Base-by-base conservation (phyloP, 2,113 vertebrate genomes). In the Rhinopithecus roxellana region DNA sequence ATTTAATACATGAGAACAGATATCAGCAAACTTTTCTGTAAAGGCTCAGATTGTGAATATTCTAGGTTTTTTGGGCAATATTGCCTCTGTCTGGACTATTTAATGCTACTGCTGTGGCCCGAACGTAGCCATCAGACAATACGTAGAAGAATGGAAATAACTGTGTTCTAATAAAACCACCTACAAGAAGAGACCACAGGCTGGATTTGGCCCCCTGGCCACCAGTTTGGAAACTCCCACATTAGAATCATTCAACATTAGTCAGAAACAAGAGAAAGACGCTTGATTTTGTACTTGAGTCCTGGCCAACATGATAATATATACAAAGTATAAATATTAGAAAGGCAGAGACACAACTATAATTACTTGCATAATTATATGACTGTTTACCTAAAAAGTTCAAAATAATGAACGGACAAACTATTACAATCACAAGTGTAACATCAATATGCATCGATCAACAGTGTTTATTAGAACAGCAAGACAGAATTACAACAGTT, bases 61-160 rank as follows among this genome's bases (percentile, higher is more conserved):
- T 25, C 18, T 2, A 67, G 55, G 78, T 10, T 32, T 40, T 14
- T 16, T 27, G 4, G 23, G 82, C 83, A n/a, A 45, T 20, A 22
- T 17, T 52, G 82, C 43, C 55, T 67, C 38, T 11, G 5, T 77
- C 69, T 38, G 10, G 38, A 40, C 23, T 43, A 38, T 5, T 52
- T 48, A 10, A 40, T 23, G 2, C 48, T 2, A 9, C 1, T 4
- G 55, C 5, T 5, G 23, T 5, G 61, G 35, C 45, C 1, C 3
- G 22, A 30, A n/a, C 30, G 7, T 55, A 7, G 27, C 35, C 59
- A 25, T 38, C 17, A 55, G 45, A 45, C 12, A 12, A 8, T 0
- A 43, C 1, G 45, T 52, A 25, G 32, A 75, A 5, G 57, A 55
- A 1, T 22, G 5, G 5, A 23, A 1, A 13, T 27, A 32, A 85